A percentile compares a stretch with the other conserved stretches of the same genome.
Evolutionary conservation across 2,797 vertebrate genomes (phyloP).

Genomic region (Dallia pectoralis): DNA sequence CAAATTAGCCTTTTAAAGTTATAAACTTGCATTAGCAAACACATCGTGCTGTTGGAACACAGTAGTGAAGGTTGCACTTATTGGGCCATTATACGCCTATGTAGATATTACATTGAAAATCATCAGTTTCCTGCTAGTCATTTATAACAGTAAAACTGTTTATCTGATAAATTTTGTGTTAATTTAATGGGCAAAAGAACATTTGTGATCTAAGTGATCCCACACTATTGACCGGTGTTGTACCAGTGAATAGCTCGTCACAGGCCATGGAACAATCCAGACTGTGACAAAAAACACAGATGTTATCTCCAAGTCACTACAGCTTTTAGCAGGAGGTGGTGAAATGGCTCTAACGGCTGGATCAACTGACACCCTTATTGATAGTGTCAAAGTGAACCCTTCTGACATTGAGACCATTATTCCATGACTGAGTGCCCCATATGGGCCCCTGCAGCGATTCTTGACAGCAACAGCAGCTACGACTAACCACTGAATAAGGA

Average conservation of each 20-base stretch:
- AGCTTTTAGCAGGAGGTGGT: neutral
- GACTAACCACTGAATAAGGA: neutral
- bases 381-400: conserved; percentile 38
- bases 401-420: conserved; percentile 32
- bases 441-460: neutral
- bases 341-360: conserved; percentile 7
- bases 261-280: neutral
- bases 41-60: too few species aligned
- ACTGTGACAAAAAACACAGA: neutral
- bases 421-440: conserved; percentile 8
- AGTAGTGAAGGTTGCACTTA: too few species aligned
- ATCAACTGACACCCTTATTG: conserved; percentile 14
- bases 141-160: too few species aligned
- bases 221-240: too few species aligned
- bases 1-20: too few species aligned
- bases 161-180: too few species aligned
- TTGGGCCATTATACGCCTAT: too few species aligned
- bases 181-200: too few species aligned
- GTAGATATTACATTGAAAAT: too few species aligned
- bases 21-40: too few species aligned
- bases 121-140: too few species aligned
- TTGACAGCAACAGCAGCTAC: neutral
- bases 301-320: neutral
- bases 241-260: neutral
- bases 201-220: too few species aligned